phyloP scores from a whole-genome alignment of 2,797 vertebrate genomes.

The Poecilia wingei region DNA sequence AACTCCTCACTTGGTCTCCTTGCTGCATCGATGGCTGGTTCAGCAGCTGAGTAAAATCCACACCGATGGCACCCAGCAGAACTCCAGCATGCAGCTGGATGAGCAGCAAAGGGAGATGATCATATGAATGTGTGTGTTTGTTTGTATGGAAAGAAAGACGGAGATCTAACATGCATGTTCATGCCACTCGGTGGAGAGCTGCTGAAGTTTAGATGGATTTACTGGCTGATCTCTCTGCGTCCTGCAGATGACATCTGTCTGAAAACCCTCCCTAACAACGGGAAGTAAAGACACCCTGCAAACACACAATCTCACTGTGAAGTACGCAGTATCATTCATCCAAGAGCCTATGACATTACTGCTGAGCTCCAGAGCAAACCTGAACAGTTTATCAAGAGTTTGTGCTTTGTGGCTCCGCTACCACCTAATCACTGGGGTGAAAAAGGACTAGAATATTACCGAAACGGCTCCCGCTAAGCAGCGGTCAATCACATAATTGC shows the following conservation, averaged over 20 bases:
- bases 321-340: slow-evolving; percentile 31
- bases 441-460: slow-evolving; percentile 52
- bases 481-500: slow-evolving; percentile 62
- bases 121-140: slow-evolving; percentile 1
- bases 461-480: slow-evolving; percentile 50
- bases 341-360: slow-evolving; percentile 10
- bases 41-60: slow-evolving; percentile 57
- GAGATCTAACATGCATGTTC: slow-evolving; percentile 37
- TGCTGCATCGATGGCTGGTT: slow-evolving; percentile 60
- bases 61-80: slow-evolving; percentile 66
- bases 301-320: slow-evolving; percentile 8
- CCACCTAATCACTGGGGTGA: slow-evolving; percentile 38
- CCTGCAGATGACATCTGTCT: slow-evolving; percentile 63
- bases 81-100: slow-evolving; percentile 73
- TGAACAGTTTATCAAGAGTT: slow-evolving; percentile 38
- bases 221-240: slow-evolving; percentile 62
- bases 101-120: slow-evolving; percentile 19
- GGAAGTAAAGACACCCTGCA: slow-evolving; percentile 5
- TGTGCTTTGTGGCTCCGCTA: slow-evolving; percentile 37
- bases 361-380: slow-evolving; percentile 23
- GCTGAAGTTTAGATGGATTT: slow-evolving; percentile 30
- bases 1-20: slow-evolving; percentile 20
- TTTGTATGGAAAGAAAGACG: slow-evolving; percentile 11
- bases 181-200: slow-evolving; percentile 24
- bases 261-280: slow-evolving; percentile 11